Base-by-base conservation (phyloP, 2,797 vertebrate genomes). In the Melanotaenia maccullochi region DNA sequence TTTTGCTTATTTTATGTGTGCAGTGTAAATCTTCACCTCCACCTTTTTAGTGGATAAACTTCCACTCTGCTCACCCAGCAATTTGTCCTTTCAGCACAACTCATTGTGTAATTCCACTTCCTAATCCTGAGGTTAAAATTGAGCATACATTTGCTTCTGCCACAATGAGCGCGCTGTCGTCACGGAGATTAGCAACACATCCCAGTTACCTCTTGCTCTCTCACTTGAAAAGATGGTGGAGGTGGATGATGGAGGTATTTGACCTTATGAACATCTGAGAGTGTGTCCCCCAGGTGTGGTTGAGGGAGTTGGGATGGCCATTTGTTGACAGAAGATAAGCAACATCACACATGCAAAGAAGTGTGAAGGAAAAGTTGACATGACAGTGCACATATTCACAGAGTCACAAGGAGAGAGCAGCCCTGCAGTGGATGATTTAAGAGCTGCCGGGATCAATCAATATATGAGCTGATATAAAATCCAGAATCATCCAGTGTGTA, bases 381-480 rank as follows among this genome's bases (percentile, higher is more conserved):
- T 35, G 57, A 47, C 13, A 9, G 5, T 54, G 65, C 47, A 72
- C 8, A 55, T 49, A 68, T 67, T 61, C 65, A 68, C 58, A 63
- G 36, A n/a, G 18, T 67, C 74, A 63, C 35, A 38, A 36, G 35
- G 65, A 65, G 69, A 69, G 78, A 87, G 71, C 71, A 61, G 76
- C 75, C 51, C 72, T 73, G 80, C 75, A 79, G 81, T 30, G 28
- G 77, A 85, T 90, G 86, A 93, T 92, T 88, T 87, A 90, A 79
- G 81, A 84, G 76, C 73, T 71, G 72, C 68, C 71, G 32, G 66
- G n/a, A 79, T 69, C 73, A 70, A 93, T 92, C 89, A 76, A 91
- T 93, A 90, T 90, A 89, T 87, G 30, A 88, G 69, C 80, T 85
- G 83, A 89, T 90, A 88, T 84, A 73, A 79, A 92, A 85, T 86